A percentile compares a stretch with the other conserved stretches of the same genome.
Evolutionary conservation across 2,888 invertebrate genomes (phyloP).

Genomic region (Ophion slaviceki): DNA sequence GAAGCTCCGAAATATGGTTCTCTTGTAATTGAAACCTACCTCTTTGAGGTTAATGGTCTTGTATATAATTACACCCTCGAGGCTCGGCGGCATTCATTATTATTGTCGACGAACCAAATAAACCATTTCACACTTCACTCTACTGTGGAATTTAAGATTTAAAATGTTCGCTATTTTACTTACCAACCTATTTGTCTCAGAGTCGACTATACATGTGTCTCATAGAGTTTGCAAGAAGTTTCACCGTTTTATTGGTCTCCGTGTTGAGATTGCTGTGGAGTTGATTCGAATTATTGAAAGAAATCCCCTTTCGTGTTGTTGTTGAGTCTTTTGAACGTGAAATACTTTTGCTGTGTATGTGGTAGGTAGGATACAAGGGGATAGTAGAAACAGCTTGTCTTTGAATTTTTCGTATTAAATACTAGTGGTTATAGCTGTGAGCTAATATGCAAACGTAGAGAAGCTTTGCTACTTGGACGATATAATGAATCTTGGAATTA

Average conservation of each 20-base stretch:
- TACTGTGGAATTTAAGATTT: neutral
- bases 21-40: slow-evolving; percentile 11
- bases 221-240: neutral
- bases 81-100: neutral
- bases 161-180: neutral
- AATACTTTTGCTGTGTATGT: too few relatives aligned
- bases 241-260: neutral
- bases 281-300: neutral
- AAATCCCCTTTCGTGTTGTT: too few relatives aligned
- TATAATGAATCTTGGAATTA: neutral
- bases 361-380: too few relatives aligned
- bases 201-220: neutral
- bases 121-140: neutral
- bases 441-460: neutral
- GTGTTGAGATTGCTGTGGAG: too few relatives aligned
- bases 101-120: neutral
- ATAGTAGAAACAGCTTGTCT: neutral
- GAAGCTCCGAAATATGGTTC: slow-evolving; percentile 8
- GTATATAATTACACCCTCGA: slow-evolving; percentile 2
- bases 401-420: neutral
- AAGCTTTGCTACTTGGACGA: neutral
- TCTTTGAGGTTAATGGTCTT: neutral
- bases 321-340: too few relatives aligned
- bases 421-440: neutral
- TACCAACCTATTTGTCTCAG: neutral